phyloP scores from a whole-genome alignment of 2,888 invertebrate genomes.

The Campaea margaritaria region DNA sequence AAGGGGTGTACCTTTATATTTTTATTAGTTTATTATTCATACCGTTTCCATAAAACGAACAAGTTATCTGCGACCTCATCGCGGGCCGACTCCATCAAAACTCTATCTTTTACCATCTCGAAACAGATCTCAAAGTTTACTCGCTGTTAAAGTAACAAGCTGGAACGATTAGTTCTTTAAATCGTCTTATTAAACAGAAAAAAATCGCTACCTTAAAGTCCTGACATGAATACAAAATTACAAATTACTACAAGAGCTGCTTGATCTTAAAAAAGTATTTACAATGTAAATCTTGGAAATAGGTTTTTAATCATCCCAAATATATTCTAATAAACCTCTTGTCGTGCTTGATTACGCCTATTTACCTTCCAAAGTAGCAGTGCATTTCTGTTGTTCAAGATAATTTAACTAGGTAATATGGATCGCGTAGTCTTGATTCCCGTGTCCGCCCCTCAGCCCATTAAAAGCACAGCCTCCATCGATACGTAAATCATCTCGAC shows the following conservation, averaged over 20 bases:
- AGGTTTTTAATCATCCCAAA: too few relatives aligned
- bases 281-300: too few relatives aligned
- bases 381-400: too few relatives aligned
- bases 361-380: too few relatives aligned
- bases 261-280: too few relatives aligned
- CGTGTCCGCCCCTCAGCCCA: conserved; percentile 47
- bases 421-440: conserved; percentile 47
- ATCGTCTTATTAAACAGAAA: neutral
- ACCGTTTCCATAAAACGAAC: conserved; percentile 54
- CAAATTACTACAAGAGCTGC: neutral
- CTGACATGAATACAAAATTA: neutral
- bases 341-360: too few relatives aligned
- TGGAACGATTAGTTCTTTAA: conserved; percentile 16
- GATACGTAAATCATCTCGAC: conserved; percentile 59
- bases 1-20: conserved; percentile 41
- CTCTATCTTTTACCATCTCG: conserved; percentile 57
- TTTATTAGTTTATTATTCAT: conserved; percentile 63
- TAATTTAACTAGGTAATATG: neutral
- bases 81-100: conserved; percentile 56
- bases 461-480: conserved; percentile 69
- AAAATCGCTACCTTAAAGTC: too few relatives aligned
- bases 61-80: conserved; percentile 55
- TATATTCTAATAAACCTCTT: too few relatives aligned
- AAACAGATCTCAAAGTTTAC: conserved; percentile 49
- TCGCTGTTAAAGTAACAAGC: conserved; percentile 43